These are phyloP conservation scores for Sminthopsis crassicaudata DNA, from an alignment of 2,113 vertebrate genomes.

Conservation along the genomic window DNA sequence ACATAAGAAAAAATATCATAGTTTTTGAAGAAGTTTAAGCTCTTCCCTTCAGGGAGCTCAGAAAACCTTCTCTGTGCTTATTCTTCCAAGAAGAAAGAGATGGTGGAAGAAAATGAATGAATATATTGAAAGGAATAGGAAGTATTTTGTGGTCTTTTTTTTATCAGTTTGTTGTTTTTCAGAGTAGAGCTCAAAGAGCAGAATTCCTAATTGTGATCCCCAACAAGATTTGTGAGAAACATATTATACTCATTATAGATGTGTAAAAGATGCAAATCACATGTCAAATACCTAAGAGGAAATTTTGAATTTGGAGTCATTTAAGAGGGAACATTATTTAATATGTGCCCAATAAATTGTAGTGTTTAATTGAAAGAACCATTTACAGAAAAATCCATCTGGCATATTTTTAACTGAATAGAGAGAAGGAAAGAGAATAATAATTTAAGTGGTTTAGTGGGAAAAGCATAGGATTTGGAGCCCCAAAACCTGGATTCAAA, in stretches of 20 bases:
- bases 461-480: neutral
- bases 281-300: conserved; percentile 19
- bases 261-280: conserved; percentile 21
- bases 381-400: conserved; percentile 16
- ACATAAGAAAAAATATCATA: neutral
- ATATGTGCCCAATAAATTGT: conserved; percentile 12
- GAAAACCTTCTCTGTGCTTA: neutral
- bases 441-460: neutral
- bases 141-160: conserved; percentile 32
- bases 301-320: conserved; percentile 40
- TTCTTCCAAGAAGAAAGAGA: neutral
- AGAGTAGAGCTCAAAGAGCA: conserved; percentile 32
- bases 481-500: neutral
- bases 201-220: conserved; percentile 4
- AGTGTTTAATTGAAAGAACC: conserved; percentile 11
- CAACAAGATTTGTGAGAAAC: conserved; percentile 26
- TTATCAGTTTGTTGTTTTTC: conserved; percentile 26
- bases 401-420: neutral
- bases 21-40: neutral
- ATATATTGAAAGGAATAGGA: neutral
- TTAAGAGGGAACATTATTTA: conserved; percentile 39
- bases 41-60: neutral
- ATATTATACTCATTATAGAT: neutral
- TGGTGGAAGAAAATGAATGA: neutral
- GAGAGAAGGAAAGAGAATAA: neutral